A percentile compares a stretch with the other conserved stretches of the same genome.
Evolutionary conservation across 2,888 invertebrate genomes (phyloP).

Genomic region (Muschampia plurimacula): DNA sequence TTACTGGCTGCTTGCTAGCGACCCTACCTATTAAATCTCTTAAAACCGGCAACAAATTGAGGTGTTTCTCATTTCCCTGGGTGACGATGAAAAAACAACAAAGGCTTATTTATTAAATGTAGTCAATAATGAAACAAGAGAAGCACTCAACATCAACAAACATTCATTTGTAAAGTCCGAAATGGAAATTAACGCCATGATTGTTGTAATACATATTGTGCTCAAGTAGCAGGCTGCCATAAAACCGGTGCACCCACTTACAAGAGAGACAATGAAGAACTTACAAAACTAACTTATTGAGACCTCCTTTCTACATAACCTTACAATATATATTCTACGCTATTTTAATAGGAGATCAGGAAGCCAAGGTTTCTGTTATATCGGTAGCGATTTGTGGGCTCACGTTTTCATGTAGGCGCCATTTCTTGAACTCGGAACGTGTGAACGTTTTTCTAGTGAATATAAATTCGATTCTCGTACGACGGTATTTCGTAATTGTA

Average conservation of each 20-base stretch:
- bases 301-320: slow-evolving; percentile 51
- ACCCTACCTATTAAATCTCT: too few species aligned
- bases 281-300: slow-evolving; percentile 58
- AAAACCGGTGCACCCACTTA: slow-evolving; percentile 73
- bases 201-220: slow-evolving; percentile 18
- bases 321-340: slow-evolving; percentile 42
- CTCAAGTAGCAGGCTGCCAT: slow-evolving; percentile 37
- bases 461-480: slow-evolving; percentile 63
- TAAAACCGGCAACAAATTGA: too few species aligned
- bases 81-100: too few species aligned
- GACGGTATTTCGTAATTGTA: slow-evolving; percentile 61
- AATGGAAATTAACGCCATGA: slow-evolving; percentile 4
- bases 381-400: slow-evolving; percentile 47
- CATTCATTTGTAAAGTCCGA: too few species aligned
- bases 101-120: too few species aligned
- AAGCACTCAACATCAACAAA: too few species aligned
- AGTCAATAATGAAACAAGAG: too few species aligned
- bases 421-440: slow-evolving; percentile 47
- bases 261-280: slow-evolving; percentile 68
- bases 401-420: slow-evolving; percentile 51
- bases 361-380: slow-evolving; percentile 48
- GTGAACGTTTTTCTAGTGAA: slow-evolving; percentile 64
- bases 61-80: too few species aligned
- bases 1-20: too few species aligned
- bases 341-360: slow-evolving; percentile 35